Percentiles rank a stretch among this genome's conserved stretches.
Evolutionary conservation across 2,797 vertebrate species (phyloP).

Genomic region (Remorina albescens): DNA sequence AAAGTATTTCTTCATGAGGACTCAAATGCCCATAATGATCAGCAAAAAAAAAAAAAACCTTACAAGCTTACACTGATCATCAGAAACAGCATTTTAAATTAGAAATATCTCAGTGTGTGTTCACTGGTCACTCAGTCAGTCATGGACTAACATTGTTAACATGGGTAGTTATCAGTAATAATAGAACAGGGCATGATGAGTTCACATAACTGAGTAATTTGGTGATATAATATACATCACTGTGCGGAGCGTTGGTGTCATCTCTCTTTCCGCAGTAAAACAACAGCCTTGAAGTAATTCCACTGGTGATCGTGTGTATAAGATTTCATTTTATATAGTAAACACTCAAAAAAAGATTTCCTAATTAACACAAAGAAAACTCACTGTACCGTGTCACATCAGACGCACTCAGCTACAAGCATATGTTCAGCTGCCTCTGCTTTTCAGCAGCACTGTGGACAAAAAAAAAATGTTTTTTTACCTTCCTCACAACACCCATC

Average conservation of each 20-base stretch:
- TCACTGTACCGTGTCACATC: not conserved
- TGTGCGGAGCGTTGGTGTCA: no score
- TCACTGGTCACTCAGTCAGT: no score
- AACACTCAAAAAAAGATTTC: not conserved
- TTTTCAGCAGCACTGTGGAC: not conserved
- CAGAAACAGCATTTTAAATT: not conserved
- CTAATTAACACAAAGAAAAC: not conserved
- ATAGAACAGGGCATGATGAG: no score
- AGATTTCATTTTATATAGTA: no score
- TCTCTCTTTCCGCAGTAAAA: not conserved
- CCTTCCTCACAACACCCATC: slow-evolving; percentile 35
- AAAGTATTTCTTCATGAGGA: not conserved
- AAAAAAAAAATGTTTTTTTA: not conserved
- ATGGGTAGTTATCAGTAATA: no score
- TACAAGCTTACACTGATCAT: not conserved
- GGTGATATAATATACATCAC: no score
- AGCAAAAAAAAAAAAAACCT: not conserved
- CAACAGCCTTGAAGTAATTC: not conserved
- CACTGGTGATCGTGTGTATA: not conserved
- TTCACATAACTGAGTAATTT: no score
- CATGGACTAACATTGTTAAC: no score
- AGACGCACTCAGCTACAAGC: not conserved
- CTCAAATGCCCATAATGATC: not conserved
- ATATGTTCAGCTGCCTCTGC: not conserved
- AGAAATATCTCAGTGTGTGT: not conserved